Evolutionary conservation across 2,888 invertebrate species (phyloP), one percentile per base, ranked within the genome.

Genomic region (Shargacucullia verbasci): DNA sequence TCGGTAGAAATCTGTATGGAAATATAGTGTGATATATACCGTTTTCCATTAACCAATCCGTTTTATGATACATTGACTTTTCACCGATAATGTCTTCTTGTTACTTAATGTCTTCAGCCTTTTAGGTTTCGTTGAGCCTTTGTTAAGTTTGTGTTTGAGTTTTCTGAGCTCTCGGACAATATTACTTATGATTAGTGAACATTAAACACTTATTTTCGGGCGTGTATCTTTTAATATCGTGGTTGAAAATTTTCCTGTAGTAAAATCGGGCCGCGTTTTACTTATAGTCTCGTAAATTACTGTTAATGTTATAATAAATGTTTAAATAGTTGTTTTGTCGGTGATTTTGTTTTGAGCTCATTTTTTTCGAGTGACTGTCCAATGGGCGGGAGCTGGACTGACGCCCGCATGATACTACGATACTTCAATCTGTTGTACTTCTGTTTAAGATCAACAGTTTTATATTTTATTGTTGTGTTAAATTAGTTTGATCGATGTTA

Each of bases 91-190:
- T 77, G 60, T 73, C 63, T 76, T 78, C 69, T 67, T 71, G 66
- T 78, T 73, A 72, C 73, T 63, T 74, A 70, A 73, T 78, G 70
- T 80, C 76, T 78, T 68, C 78, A 83, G 80, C 76, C 79, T 80
- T 80, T 76, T 79, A 81, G 78, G 71, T 82, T 81, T 81, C 73
- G 78, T 83, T 84, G 81, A 83, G 77, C 81, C 83, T 83, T 83
- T 78, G 76, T 84, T 84, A 83, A 76, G 84, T 86, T 84, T 85
- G 79, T 72, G 81, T 86, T 87, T 81, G 79, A 70, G 74, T 83
- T 81, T 82, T 81, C 50, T 59, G 83, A 84, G 86, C 84, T 86
- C 82, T 79, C 78, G 76, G 82, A 80, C 80, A 83, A 79, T 69
- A 63, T 82, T 76, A 78, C 75, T 73, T 66, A 52, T 53, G 14